Percentiles rank a stretch among this genome's conserved stretches.
These are phyloP conservation scores for Sprattus sprattus DNA, from an alignment of 2,113 vertebrate species.

Conservation along the genomic window DNA sequence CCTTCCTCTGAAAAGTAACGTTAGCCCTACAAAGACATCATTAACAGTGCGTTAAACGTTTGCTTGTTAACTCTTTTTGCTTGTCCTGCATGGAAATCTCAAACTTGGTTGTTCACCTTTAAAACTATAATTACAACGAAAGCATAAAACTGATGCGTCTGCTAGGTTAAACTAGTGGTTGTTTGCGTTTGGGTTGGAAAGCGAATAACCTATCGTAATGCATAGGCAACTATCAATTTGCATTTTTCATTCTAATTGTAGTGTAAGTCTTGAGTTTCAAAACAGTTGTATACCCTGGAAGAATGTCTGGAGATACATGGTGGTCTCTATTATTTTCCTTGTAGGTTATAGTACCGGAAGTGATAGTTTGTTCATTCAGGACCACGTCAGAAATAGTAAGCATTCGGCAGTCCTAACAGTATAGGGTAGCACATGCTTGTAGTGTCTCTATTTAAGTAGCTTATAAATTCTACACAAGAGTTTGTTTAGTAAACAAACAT, in stretches of 20 bases:
- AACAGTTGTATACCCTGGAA: background rate
- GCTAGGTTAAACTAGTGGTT: too few relatives aligned
- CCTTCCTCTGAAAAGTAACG: background rate
- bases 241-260: too few relatives aligned
- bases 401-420: background rate
- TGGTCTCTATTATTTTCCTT: background rate
- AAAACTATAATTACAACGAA: background rate
- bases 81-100: background rate
- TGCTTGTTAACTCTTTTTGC: background rate
- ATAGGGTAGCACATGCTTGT: background rate
- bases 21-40: background rate
- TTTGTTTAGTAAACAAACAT: background rate
- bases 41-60: background rate
- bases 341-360: conserved; percentile 6
- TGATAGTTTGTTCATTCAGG: background rate
- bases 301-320: background rate
- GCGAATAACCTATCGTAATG: background rate
- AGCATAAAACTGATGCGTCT: background rate
- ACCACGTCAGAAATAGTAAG: background rate
- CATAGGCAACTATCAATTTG: background rate
- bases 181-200: background rate
- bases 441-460: background rate
- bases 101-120: background rate
- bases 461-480: background rate
- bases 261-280: too few relatives aligned